phyloP scores from a whole-genome alignment of 1,140 invertebrate species.

The Formica exsecta region DNA sequence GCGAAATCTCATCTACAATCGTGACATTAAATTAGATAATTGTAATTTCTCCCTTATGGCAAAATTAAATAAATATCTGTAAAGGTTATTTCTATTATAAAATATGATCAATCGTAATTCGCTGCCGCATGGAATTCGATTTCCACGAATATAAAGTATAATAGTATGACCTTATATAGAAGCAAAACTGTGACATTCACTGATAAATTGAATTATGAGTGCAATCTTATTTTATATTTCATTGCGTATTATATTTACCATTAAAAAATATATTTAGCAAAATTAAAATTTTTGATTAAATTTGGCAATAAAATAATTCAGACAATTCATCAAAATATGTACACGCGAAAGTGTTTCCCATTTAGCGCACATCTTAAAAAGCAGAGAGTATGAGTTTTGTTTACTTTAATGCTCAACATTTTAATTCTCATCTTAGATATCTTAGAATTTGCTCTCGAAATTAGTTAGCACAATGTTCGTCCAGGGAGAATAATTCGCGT shows the following conservation, averaged over 20 bases:
- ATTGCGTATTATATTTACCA: not conserved
- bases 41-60: slow-evolving; percentile 22
- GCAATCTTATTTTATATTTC: not conserved
- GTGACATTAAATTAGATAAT: slow-evolving; percentile 43
- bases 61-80: slow-evolving; percentile 32
- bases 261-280: not conserved
- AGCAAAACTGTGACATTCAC: not conserved
- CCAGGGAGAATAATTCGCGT: not conserved
- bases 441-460: not conserved
- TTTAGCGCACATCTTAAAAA: not conserved
- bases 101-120: slow-evolving; percentile 13
- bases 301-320: not conserved
- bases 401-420: not conserved
- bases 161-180: not conserved
- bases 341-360: not conserved
- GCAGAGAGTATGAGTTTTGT: too few species aligned
- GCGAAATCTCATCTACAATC: slow-evolving; percentile 53
- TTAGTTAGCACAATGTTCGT: not conserved
- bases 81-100: not conserved
- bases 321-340: not conserved
- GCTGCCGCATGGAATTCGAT: not conserved
- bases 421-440: not conserved
- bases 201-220: not conserved
- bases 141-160: not conserved
- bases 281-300: not conserved